Conservation (phyloP, 2,888 invertebrate genomes). For the Onthophagus sagittarius region DNA sequence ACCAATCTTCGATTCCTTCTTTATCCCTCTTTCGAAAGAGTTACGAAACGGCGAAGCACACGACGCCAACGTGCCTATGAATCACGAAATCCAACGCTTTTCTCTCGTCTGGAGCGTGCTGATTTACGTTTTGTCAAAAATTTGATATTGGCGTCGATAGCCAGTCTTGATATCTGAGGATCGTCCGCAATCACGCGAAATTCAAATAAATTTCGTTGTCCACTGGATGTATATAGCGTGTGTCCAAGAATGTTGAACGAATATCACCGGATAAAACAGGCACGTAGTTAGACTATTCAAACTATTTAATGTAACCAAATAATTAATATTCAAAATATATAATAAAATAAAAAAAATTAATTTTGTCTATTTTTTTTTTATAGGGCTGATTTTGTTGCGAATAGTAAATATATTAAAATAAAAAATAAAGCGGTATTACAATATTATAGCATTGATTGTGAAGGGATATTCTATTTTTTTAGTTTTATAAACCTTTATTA, state of each 20-base stretch:
- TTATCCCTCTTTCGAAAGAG: background rate
- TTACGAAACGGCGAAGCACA: background rate
- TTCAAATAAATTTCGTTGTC: slow-evolving; percentile 9
- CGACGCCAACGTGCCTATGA: background rate
- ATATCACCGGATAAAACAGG: slow-evolving; percentile 14
- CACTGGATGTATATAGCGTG: slow-evolving; percentile 1
- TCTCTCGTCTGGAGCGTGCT: background rate
- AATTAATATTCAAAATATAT: background rate
- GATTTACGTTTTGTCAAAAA: slow-evolving; percentile 6
- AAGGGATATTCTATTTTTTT: too few relatives aligned
- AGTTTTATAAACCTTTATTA: too few relatives aligned
- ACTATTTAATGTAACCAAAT: background rate
- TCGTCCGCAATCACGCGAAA: slow-evolving; percentile 13
- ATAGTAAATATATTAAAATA: too few relatives aligned
- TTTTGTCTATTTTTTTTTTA: too few relatives aligned
- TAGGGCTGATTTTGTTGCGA: too few relatives aligned
- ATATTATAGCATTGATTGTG: too few relatives aligned
- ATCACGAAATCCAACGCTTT: background rate
- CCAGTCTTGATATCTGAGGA: background rate
- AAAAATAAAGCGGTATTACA: too few relatives aligned
- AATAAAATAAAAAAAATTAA: too few relatives aligned
- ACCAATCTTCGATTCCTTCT: background rate
- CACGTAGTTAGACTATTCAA: background rate
- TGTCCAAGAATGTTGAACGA: slow-evolving; percentile 9
- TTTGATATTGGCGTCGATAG: slow-evolving; percentile 9